Evolutionary conservation across 1,140 invertebrate species (phyloP).

Genomic region (Zaprionus camerounensis): DNA sequence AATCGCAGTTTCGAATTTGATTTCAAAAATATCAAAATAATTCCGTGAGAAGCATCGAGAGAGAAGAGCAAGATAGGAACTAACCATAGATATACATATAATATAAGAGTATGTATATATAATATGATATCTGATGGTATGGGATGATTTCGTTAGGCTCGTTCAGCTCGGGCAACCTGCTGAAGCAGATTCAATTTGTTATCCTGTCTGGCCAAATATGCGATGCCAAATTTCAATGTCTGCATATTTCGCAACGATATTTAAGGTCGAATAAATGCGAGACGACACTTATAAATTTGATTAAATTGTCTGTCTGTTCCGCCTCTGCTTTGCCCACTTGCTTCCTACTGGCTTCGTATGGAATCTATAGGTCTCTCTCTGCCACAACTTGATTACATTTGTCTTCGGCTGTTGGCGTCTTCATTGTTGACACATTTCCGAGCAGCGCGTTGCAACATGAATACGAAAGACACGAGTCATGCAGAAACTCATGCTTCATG

Average conservation of each 20-base stretch:
- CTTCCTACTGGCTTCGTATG: neutral
- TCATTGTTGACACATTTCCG: conserved; percentile 43
- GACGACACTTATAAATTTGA: conserved; percentile 51
- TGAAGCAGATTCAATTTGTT: neutral
- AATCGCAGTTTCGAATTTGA: neutral
- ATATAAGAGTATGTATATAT: neutral
- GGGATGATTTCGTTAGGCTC: conserved; percentile 4
- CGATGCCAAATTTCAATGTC: conserved; percentile 10
- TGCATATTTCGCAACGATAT: conserved; percentile 8
- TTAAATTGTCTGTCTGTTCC: conserved; percentile 53
- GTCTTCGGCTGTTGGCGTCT: conserved; percentile 28
- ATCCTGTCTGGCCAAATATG: conserved; percentile 7
- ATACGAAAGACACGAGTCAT: neutral
- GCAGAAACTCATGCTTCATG: conserved; percentile 18
- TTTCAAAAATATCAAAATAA: neutral
- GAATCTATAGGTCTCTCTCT: neutral
- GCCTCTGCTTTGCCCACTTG: neutral
- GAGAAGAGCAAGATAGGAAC: no score
- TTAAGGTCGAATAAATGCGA: conserved; percentile 39
- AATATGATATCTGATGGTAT: neutral
- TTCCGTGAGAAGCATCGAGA: neutral
- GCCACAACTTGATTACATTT: conserved; percentile 64
- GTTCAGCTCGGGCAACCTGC: neutral
- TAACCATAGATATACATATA: no score
- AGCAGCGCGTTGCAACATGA: conserved; percentile 29